Percentiles rank a stretch among this genome's conserved stretches.
phyloP scores from a whole-genome alignment of 2,888 invertebrate species.

The Lasius fuliginosus region DNA sequence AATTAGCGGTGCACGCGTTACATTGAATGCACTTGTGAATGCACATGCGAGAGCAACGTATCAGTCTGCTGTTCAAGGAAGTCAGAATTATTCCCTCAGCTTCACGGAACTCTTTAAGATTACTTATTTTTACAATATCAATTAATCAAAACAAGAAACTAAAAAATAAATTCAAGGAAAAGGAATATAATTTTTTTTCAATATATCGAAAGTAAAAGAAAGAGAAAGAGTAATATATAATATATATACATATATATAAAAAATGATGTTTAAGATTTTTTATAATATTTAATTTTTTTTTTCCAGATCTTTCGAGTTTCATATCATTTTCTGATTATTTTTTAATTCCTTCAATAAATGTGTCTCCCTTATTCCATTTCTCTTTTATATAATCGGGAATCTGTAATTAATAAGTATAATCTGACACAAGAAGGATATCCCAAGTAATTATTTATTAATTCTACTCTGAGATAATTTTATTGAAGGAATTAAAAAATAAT shows the following conservation, averaged over 20 bases:
- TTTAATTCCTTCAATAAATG: background rate
- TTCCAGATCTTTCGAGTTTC: background rate
- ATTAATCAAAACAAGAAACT: background rate
- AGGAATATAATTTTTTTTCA: background rate
- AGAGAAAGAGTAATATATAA: background rate
- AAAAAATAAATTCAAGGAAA: background rate
- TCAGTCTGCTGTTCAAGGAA: background rate
- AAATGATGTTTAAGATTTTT: background rate
- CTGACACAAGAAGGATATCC: background rate
- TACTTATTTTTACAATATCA: background rate
- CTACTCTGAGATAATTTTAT: background rate
- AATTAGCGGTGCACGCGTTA: conserved; percentile 63
- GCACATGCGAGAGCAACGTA: background rate
- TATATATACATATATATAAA: background rate
- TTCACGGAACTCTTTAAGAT: background rate
- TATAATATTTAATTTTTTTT: background rate
- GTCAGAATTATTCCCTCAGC: background rate
- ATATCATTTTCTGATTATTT: background rate
- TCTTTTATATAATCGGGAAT: background rate
- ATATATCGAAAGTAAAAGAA: background rate
- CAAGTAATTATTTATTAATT: background rate
- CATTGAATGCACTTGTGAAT: conserved; percentile 39
- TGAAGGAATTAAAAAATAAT: background rate
- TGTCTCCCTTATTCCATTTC: background rate
- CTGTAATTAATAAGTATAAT: background rate